These are phyloP conservation scores for zebrafish (Danio rerio) DNA, from an alignment of 2,113 vertebrate species.

Conservation along the genomic window DNA sequence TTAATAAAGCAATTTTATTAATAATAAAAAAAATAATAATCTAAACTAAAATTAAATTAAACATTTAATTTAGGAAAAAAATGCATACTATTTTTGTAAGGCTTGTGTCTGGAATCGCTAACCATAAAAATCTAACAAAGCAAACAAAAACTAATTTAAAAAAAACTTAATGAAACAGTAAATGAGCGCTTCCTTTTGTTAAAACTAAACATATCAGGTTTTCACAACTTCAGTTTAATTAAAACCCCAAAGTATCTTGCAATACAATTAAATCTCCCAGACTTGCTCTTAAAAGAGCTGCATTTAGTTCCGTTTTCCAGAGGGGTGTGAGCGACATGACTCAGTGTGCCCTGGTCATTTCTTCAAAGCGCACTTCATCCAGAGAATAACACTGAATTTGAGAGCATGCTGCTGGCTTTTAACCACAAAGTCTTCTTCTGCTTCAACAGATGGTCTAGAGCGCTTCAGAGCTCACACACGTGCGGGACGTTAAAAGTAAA, in stretches of 20 bases:
- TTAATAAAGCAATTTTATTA: no score
- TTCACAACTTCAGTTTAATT: background rate
- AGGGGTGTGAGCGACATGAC: background rate
- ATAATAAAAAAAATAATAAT: no score
- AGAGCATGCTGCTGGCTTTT: background rate
- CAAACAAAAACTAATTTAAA: background rate
- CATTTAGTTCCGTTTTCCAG: background rate
- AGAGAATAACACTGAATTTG: background rate
- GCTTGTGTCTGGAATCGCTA: background rate
- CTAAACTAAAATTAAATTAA: no score
- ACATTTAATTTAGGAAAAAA: no score
- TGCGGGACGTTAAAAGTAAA: background rate
- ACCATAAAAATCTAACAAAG: background rate
- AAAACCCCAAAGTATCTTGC: background rate
- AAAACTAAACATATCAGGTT: background rate
- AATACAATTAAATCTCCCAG: background rate
- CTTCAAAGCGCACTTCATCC: conserved; percentile 5
- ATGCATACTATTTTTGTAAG: background rate
- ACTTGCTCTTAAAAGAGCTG: background rate
- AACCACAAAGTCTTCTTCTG: background rate
- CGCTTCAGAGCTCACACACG: background rate
- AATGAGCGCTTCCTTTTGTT: background rate
- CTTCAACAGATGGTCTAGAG: conserved; percentile 7
- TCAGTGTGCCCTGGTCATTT: background rate
- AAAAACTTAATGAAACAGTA: background rate